These are phyloP conservation scores for Conger conger DNA, from an alignment of 2,113 vertebrate genomes.

Conservation along the genomic window DNA sequence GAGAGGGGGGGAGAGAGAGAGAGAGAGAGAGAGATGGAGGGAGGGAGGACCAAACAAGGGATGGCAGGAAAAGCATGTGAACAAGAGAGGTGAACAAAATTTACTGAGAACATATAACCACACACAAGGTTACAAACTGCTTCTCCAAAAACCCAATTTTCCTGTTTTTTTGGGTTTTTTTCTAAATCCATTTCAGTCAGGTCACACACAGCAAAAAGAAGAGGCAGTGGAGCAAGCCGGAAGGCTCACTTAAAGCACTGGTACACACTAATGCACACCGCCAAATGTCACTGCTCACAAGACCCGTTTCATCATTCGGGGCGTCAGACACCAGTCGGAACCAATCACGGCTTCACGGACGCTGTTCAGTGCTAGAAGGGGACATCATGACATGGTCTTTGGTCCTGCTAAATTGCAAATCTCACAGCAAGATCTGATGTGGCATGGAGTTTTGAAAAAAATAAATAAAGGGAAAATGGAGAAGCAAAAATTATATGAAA, in stretches of 20 bases:
- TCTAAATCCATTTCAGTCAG: constrained; percentile 74
- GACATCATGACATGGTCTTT: background rate
- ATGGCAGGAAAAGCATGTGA: constrained; percentile 2
- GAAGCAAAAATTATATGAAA: constrained; percentile 34
- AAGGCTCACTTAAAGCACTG: background rate
- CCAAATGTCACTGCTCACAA: background rate
- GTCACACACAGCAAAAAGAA: background rate
- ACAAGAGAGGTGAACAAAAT: constrained; percentile 67
- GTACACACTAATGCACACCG: background rate
- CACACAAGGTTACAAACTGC: constrained; percentile 71
- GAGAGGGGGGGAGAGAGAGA: constrained; percentile 30
- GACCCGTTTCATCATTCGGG: background rate
- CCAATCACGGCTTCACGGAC: background rate
- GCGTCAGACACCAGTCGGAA: background rate
- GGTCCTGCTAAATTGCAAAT: background rate
- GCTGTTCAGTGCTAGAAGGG: no score
- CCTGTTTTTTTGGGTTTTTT: constrained; percentile 61
- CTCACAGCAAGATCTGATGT: constrained; percentile 9
- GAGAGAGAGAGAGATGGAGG: constrained; percentile 48
- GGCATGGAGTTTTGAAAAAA: constrained; percentile 55
- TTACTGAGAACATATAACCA: constrained; percentile 68
- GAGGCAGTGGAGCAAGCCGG: background rate
- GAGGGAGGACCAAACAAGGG: background rate
- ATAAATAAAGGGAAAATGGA: constrained; percentile 48
- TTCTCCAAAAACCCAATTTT: constrained; percentile 52